Conservation (phyloP, 2,113 vertebrate species). For the Pomatostomus ruficeps region DNA sequence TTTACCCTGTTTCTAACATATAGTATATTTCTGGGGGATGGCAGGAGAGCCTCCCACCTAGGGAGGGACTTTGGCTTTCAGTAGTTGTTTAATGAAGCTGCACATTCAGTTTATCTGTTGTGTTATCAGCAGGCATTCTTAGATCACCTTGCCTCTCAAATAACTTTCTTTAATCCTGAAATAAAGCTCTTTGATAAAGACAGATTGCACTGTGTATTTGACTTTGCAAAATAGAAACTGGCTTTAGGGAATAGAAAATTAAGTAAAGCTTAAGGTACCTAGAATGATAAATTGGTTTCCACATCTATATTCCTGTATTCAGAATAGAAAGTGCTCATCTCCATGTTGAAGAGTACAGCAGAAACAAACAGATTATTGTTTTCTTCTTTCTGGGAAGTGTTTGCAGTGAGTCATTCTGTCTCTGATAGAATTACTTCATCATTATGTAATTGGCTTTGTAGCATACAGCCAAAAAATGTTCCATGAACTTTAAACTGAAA, state of each 20-base stretch:
- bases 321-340: neutral
- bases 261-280: neutral
- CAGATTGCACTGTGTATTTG: neutral
- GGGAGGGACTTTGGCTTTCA: neutral
- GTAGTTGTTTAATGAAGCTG: neutral
- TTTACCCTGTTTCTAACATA: neutral
- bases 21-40: neutral
- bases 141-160: neutral
- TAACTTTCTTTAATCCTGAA: neutral
- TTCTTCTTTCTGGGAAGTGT: neutral
- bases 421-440: neutral
- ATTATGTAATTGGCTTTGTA: neutral
- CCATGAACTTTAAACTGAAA: neutral
- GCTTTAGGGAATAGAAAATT: neutral
- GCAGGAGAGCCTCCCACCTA: neutral
- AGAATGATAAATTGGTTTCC: neutral
- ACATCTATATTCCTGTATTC: fast-evolving
- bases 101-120: neutral
- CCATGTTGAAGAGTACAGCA: neutral
- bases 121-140: neutral
- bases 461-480: neutral
- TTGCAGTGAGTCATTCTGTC: neutral
- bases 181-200: neutral
- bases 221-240: neutral
- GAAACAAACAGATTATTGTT: neutral